Conservation (phyloP, 2,888 invertebrate species). For the Drosophila trichaetosa region DNA sequence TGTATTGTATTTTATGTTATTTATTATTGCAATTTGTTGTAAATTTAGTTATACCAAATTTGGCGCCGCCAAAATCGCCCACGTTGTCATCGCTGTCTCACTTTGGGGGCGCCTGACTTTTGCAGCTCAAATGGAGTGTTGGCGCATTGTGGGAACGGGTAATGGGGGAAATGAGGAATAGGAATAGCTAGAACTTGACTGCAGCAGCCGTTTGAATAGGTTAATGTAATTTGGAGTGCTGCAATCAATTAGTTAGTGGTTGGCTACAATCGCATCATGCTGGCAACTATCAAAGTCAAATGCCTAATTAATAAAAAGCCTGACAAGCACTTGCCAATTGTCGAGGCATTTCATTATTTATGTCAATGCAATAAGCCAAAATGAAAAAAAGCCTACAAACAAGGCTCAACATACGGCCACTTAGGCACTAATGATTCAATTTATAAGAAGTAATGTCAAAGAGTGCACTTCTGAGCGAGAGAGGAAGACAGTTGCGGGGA, state of each 20-base stretch:
- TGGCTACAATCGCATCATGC: slow-evolving; percentile 39
- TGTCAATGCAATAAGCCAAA: slow-evolving; percentile 29
- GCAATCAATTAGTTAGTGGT: slow-evolving; percentile 54
- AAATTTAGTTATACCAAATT: slow-evolving; percentile 71
- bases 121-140: slow-evolving; percentile 20
- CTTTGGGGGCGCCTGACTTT: slow-evolving; percentile 58
- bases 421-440: slow-evolving; percentile 67
- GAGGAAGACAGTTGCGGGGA: background rate
- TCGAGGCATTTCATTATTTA: slow-evolving; percentile 27
- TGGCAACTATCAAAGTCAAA: slow-evolving; percentile 61
- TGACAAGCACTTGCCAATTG: slow-evolving; percentile 16
- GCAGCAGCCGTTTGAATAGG: slow-evolving; percentile 15
- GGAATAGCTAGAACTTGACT: slow-evolving; percentile 36
- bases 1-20: slow-evolving; percentile 57
- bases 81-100: slow-evolving; percentile 35
- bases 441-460: slow-evolving; percentile 46
- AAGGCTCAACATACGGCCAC: slow-evolving; percentile 47
- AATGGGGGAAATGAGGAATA: background rate
- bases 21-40: slow-evolving; percentile 78
- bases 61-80: slow-evolving; percentile 73
- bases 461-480: background rate
- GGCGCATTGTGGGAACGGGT: background rate
- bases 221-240: slow-evolving; percentile 42
- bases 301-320: slow-evolving; percentile 74
- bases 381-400: slow-evolving; percentile 21